phyloP scores from a whole-genome alignment of 2,113 vertebrate genomes.

The Ploceus nigricollis region DNA sequence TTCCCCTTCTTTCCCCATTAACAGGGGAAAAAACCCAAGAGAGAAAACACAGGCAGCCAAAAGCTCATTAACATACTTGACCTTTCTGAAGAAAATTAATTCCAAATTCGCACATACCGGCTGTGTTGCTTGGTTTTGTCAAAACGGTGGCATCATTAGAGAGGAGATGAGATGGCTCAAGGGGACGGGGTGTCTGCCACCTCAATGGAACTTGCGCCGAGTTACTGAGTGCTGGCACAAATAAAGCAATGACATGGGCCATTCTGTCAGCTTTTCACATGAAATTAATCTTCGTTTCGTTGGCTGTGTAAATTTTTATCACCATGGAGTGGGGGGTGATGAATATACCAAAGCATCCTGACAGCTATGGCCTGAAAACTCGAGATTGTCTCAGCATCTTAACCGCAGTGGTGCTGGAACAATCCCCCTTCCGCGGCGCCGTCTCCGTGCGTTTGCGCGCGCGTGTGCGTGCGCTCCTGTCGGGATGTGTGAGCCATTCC shows the following conservation, averaged over 20 bases:
- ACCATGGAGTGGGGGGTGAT: slow-evolving; percentile 47
- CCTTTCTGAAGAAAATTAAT: slow-evolving; percentile 79
- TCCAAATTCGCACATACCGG: slow-evolving; percentile 77
- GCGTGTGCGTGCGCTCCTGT: neutral
- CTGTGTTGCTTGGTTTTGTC: slow-evolving; percentile 76
- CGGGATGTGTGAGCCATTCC: neutral
- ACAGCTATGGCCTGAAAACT: slow-evolving; percentile 66
- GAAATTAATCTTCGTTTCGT: slow-evolving; percentile 71
- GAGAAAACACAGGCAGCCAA: slow-evolving; percentile 25
- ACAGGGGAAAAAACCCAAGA: neutral
- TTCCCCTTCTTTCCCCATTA: neutral
- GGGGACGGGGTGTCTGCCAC: slow-evolving; percentile 78
- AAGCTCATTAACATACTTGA: slow-evolving; percentile 77
- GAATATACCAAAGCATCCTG: slow-evolving; percentile 70
- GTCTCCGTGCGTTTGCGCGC: neutral
- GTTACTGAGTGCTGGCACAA: slow-evolving; percentile 72
- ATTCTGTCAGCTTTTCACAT: slow-evolving; percentile 78
- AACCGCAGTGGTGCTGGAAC: slow-evolving; percentile 37
- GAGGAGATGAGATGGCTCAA: slow-evolving; percentile 71
- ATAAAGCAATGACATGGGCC: slow-evolving; percentile 71
- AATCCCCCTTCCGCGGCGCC: neutral
- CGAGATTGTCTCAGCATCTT: slow-evolving; percentile 60
- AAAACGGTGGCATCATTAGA: slow-evolving; percentile 76
- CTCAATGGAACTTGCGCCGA: slow-evolving; percentile 68
- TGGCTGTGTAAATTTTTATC: slow-evolving; percentile 74